Conservation (phyloP, 2,797 vertebrate species). For the Clarias platycephalus region DNA sequence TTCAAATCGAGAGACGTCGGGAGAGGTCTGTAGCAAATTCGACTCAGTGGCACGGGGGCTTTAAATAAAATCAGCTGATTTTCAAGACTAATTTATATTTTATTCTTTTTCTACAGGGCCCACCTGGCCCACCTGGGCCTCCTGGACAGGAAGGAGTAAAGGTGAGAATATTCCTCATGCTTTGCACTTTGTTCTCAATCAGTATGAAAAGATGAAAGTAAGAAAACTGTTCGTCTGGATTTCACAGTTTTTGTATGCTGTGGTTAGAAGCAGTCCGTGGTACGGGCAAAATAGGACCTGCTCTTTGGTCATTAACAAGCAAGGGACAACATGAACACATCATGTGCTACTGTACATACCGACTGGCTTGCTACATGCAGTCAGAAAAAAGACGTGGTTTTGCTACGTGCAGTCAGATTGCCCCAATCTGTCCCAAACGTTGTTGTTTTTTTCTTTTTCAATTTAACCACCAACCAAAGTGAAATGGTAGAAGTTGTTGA, state of each 20-base stretch:
- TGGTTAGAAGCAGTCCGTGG: background rate
- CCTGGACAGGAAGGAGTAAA: constrained; percentile 81
- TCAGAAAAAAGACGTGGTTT: too few species aligned
- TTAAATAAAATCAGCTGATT: background rate
- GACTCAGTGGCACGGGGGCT: too few species aligned
- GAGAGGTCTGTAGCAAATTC: too few species aligned
- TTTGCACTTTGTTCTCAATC: background rate
- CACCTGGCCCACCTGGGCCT: constrained; percentile 83
- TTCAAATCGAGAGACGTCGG: too few species aligned
- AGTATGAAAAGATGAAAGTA: background rate
- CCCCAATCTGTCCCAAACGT: background rate
- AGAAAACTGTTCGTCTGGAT: background rate
- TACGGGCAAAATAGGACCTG: background rate
- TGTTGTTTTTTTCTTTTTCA: background rate
- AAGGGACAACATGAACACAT: background rate
- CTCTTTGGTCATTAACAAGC: background rate
- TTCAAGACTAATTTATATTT: constrained; percentile 10
- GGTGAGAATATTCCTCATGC: constrained; percentile 64
- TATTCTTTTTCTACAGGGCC: constrained; percentile 31
- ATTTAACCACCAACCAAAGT: background rate
- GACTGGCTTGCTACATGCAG: too few species aligned
- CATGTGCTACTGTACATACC: background rate
- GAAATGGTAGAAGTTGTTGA: background rate
- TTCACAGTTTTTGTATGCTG: background rate
- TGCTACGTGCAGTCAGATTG: background rate